phyloP scores from a whole-genome alignment of 2,113 vertebrate species.

The Halichoerus grypus region DNA sequence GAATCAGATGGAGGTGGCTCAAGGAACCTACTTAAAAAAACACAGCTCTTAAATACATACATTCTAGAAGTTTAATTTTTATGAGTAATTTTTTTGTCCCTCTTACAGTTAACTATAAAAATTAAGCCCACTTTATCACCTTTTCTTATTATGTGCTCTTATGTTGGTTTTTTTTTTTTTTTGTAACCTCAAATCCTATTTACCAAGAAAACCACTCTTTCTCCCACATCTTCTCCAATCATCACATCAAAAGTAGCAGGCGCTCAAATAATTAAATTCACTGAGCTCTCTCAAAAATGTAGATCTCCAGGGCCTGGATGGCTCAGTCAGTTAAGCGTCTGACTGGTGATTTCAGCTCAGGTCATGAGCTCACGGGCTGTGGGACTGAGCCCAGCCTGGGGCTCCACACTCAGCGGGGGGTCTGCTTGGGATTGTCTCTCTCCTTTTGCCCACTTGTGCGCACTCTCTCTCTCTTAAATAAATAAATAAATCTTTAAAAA shows the following conservation, averaged over 20 bases:
- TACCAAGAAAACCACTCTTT: background rate
- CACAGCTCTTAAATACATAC: background rate
- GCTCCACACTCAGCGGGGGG: too few species aligned
- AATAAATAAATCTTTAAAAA: background rate
- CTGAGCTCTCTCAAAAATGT: background rate
- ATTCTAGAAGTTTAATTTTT: constrained; percentile 6
- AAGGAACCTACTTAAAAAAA: background rate
- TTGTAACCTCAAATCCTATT: background rate
- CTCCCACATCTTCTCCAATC: background rate
- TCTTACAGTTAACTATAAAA: background rate
- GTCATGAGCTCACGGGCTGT: background rate
- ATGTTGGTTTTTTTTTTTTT: background rate
- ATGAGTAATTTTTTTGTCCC: background rate
- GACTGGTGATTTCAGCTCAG: background rate
- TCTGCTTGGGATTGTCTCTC: background rate
- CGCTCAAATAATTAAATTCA: background rate
- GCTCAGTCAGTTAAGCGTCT: background rate
- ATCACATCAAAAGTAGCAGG: background rate
- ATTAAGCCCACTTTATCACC: background rate
- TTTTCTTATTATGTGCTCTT: background rate
- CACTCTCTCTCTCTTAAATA: background rate
- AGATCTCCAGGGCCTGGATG: background rate
- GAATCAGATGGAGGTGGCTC: background rate
- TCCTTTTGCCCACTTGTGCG: background rate
- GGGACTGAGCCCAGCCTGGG: too few species aligned